Percentiles rank a stretch among this genome's conserved stretches.
Conservation (phyloP, 2,888 invertebrate genomes). For the Calliopum simillimum region DNA sequence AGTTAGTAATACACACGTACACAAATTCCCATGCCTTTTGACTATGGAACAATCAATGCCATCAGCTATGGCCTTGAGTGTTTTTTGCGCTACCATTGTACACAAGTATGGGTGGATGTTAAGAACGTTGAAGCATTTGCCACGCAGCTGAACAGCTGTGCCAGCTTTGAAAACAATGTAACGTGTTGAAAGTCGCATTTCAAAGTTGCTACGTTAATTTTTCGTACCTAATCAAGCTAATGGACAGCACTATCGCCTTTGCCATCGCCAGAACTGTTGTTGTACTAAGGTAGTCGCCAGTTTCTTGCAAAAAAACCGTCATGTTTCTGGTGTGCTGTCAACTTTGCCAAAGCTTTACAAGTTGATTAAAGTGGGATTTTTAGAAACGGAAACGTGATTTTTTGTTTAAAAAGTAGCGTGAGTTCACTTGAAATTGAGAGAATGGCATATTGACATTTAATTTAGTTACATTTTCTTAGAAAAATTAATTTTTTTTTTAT, state of each 20-base stretch:
- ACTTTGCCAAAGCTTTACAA: background rate
- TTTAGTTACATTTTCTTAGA: too few species aligned
- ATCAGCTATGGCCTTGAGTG: too few species aligned
- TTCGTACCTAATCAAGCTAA: conserved; percentile 13
- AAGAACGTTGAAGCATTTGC: too few species aligned
- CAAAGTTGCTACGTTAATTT: conserved; percentile 7
- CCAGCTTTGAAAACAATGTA: background rate
- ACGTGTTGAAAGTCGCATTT: background rate
- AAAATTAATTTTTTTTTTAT: too few species aligned
- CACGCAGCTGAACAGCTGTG: background rate
- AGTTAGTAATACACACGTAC: background rate
- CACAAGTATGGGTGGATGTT: too few species aligned
- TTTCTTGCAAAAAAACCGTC: too few species aligned
- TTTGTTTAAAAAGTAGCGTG: background rate
- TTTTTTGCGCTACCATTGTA: too few species aligned
- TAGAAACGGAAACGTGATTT: background rate
- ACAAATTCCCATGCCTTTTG: background rate
- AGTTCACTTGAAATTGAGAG: too few species aligned
- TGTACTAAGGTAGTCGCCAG: background rate
- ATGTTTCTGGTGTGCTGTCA: too few species aligned
- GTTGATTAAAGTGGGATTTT: background rate
- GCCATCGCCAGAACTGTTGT: background rate
- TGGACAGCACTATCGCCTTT: background rate
- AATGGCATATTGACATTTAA: too few species aligned
- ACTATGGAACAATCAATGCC: background rate